These are phyloP conservation scores for Keiferia lycopersicella DNA, from an alignment of 2,888 invertebrate species.

Conservation along the genomic window DNA sequence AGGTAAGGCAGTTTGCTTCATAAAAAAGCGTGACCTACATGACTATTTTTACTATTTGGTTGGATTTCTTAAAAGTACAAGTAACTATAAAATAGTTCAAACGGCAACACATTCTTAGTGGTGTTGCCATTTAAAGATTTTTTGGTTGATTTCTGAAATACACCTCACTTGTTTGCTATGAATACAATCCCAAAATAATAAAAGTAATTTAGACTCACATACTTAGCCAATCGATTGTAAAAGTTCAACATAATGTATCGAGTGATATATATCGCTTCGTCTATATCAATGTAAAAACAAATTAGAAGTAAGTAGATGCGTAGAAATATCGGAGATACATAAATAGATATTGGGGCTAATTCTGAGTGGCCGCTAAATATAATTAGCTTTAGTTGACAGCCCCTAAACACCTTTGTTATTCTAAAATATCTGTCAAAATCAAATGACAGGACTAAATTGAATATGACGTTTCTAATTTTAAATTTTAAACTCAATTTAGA, in stretches of 20 bases:
- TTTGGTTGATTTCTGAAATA: background rate
- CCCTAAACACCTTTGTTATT: too few relatives aligned
- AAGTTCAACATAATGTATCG: constrained; percentile 40
- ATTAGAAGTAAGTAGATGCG: constrained; percentile 66
- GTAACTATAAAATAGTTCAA: background rate
- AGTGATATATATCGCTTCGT: constrained; percentile 41
- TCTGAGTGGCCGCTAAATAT: too few relatives aligned
- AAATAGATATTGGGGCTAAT: constrained; percentile 66
- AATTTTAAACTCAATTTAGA: too few relatives aligned
- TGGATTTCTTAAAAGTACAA: constrained; percentile 18
- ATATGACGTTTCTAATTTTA: too few relatives aligned
- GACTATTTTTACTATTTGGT: constrained; percentile 6
- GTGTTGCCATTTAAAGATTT: background rate
- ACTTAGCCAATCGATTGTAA: constrained; percentile 31
- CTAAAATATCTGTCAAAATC: too few relatives aligned
- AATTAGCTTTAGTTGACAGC: too few relatives aligned
- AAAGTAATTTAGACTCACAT: constrained; percentile 38
- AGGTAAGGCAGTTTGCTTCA: background rate
- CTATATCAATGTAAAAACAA: constrained; percentile 61
- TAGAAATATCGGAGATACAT: constrained; percentile 55
- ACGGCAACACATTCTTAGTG: background rate
- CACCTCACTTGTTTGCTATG: background rate
- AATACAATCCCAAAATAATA: constrained; percentile 35
- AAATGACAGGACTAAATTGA: too few relatives aligned
- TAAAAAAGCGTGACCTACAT: background rate